These are phyloP conservation scores for Dicerorhinus sumatrensis DNA, from an alignment of 2,113 vertebrate genomes.

Conservation along the genomic window DNA sequence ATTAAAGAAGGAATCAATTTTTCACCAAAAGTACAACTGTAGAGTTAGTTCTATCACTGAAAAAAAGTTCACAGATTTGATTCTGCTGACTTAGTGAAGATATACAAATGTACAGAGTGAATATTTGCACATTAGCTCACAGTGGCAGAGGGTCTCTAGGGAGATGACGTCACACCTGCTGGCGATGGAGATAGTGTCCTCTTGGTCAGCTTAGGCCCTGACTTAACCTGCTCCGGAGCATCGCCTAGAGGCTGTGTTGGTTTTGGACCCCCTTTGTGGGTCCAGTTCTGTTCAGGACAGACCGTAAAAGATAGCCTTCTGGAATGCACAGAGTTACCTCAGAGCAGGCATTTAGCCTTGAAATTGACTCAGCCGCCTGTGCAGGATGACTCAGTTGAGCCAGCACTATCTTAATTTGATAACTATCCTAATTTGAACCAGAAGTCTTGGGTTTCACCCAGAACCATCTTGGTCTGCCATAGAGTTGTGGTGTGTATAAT, in stretches of 20 bases:
- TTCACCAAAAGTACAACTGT: conserved; percentile 73
- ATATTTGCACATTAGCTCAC: conserved; percentile 55
- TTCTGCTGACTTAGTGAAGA: conserved; percentile 54
- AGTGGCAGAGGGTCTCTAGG: not conserved
- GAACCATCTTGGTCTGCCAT: conserved; percentile 4
- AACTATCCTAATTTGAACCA: conserved; percentile 38
- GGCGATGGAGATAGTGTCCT: not conserved
- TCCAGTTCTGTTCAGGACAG: not conserved
- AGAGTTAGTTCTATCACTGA: conserved; percentile 53
- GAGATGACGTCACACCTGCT: not conserved
- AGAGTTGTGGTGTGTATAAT: not conserved
- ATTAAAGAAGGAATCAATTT: conserved; percentile 67
- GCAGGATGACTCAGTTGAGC: conserved; percentile 19
- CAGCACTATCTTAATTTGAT: conserved; percentile 15
- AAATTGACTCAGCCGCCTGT: not conserved
- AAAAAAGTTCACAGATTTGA: conserved; percentile 57
- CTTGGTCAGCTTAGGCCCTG: not conserved
- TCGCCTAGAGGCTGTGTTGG: not conserved
- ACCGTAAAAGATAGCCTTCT: not conserved
- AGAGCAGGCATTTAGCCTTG: conserved; percentile 27
- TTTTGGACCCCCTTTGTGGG: not conserved
- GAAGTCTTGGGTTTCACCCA: conserved; percentile 59
- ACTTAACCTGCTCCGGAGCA: not conserved
- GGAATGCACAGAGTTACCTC: not conserved
- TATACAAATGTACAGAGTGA: conserved; percentile 48